Conservation (phyloP, 2,113 vertebrate genomes). For the Malaclemys terrapin region DNA sequence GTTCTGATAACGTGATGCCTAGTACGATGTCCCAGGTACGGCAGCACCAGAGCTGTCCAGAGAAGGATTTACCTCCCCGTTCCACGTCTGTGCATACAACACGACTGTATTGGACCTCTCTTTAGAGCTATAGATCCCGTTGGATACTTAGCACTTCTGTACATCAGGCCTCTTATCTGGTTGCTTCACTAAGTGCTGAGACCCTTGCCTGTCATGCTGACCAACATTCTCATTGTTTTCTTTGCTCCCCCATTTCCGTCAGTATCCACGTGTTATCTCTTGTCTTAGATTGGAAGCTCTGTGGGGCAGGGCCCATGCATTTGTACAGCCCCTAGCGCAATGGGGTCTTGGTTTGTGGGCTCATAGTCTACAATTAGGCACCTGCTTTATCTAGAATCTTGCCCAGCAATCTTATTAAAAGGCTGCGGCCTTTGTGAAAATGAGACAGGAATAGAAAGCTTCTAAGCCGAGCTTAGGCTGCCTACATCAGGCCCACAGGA, state of each 20-base stretch:
- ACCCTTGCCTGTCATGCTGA: too few species aligned
- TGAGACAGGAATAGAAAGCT: background rate
- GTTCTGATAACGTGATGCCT: too few species aligned
- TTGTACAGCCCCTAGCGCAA: background rate
- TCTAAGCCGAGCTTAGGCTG: background rate
- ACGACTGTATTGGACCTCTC: background rate
- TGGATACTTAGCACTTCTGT: background rate
- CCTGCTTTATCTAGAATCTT: background rate
- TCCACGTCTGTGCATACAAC: too few species aligned
- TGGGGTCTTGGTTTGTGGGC: background rate
- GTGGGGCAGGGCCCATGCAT: background rate
- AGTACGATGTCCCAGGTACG: background rate
- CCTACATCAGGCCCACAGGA: background rate
- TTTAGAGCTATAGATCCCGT: too few species aligned
- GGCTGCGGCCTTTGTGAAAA: background rate
- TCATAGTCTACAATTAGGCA: background rate
- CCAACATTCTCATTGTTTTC: too few species aligned
- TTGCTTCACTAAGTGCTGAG: too few species aligned
- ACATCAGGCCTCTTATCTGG: background rate
- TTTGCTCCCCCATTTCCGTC: background rate
- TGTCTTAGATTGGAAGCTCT: background rate
- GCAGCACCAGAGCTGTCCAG: background rate
- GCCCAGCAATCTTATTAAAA: accelerated
- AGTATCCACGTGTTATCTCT: background rate
- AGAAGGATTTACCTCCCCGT: background rate